Conservation (phyloP, 2,113 vertebrate species). For the Petrocephalus zakoni region DNA sequence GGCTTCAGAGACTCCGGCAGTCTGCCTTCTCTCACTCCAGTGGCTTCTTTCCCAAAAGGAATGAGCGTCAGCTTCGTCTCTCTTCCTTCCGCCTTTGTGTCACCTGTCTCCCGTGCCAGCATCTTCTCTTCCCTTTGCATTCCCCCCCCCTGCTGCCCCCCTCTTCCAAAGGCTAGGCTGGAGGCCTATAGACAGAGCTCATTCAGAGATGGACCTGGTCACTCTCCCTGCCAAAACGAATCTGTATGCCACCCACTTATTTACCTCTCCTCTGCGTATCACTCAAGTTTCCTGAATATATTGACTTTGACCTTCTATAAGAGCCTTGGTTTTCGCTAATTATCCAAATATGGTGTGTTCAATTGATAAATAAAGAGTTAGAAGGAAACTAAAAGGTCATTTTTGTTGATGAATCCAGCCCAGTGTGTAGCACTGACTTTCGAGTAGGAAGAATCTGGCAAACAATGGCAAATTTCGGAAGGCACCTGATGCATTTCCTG, state of each 20-base stretch:
- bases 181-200: not conserved
- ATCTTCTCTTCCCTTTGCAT: not conserved
- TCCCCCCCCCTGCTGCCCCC: not conserved
- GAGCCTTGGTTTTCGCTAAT: not conserved
- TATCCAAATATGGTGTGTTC: not conserved
- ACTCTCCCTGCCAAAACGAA: not conserved
- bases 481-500: not conserved
- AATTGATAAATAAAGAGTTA: not conserved
- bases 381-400: not conserved
- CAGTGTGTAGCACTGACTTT: not conserved
- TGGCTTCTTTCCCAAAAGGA: constrained; percentile 31
- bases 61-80: constrained; percentile 25
- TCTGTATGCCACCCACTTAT: not conserved
- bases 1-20: constrained; percentile 22
- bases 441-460: not conserved
- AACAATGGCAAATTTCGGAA: not conserved
- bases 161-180: not conserved
- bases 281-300: not conserved
- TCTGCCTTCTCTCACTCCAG: constrained; percentile 34
- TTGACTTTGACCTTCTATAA: constrained; percentile 1
- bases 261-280: not conserved
- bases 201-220: constrained; percentile 1
- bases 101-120: not conserved
- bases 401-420: not conserved
- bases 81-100: not conserved